Conservation (phyloP, 35 echinoderm and acorn worm species). For the Diadema setosum region DNA sequence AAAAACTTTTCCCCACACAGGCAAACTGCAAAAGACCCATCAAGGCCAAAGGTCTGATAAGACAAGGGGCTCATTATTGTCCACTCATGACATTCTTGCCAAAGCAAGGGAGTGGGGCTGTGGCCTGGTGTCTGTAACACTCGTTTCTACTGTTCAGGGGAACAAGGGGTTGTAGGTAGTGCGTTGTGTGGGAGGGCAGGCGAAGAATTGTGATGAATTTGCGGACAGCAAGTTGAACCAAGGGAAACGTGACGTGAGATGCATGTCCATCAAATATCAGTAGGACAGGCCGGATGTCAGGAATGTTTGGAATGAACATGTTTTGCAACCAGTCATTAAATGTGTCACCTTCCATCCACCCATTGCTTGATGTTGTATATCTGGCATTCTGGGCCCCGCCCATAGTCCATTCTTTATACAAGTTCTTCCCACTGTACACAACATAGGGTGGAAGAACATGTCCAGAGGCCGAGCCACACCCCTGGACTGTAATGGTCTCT, state of each 20-base stretch:
- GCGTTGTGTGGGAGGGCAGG: conserved; percentile 6
- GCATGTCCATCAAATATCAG: conserved; percentile 24
- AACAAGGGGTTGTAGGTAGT: conserved; percentile 16
- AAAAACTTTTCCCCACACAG: too few species aligned
- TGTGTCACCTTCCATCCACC: neutral
- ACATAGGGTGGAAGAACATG: neutral
- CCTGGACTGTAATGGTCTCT: neutral
- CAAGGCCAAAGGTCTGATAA: too few species aligned
- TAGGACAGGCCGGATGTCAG: neutral
- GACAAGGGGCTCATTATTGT: too few species aligned
- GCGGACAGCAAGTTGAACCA: neutral
- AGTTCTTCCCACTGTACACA: neutral
- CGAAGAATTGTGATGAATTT: neutral
- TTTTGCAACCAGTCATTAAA: neutral
- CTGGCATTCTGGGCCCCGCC: neutral
- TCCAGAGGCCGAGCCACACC: neutral
- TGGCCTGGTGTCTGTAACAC: too few species aligned
- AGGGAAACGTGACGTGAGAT: conserved; percentile 12
- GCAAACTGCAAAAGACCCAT: too few species aligned
- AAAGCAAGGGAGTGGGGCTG: too few species aligned
- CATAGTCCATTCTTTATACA: neutral
- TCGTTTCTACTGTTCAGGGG: too few species aligned
- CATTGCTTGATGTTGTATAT: neutral
- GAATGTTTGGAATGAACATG: conserved; percentile 7
- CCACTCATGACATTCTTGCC: too few species aligned